phyloP scores from a whole-genome alignment of 30 jellyfish, hydroid and myxozoan genomes.

The Aurelia sp. region DNA sequence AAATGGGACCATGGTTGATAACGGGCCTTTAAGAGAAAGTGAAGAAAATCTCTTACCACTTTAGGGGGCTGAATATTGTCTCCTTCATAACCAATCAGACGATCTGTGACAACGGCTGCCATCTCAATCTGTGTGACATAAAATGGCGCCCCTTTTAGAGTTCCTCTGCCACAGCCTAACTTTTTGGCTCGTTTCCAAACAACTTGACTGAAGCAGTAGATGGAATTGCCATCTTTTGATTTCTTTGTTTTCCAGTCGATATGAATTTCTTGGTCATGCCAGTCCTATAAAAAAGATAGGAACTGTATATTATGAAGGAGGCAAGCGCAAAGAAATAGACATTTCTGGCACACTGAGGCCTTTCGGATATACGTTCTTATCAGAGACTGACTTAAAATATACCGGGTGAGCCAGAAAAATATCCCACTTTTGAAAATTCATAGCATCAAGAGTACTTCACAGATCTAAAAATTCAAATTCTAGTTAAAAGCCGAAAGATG shows the following conservation, averaged over 20 bases:
- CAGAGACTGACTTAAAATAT: no score
- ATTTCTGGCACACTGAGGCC: no score
- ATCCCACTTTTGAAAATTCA: no score
- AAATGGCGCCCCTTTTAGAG: conserved; percentile 71
- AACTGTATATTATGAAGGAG: no score
- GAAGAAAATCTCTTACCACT: conserved; percentile 13
- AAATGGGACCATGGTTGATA: no score
- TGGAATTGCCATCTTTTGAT: conserved; percentile 57
- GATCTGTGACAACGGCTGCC: conserved; percentile 71
- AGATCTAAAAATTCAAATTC: no score
- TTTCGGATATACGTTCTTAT: no score
- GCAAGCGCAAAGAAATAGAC: no score
- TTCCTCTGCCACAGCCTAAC: conserved; percentile 85
- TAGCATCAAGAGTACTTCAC: no score
- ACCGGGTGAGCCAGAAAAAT: no score
- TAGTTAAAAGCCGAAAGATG: no score
- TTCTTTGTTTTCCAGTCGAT: conserved; percentile 81
- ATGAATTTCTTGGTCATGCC: conserved; percentile 94
- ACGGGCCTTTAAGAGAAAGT: no score
- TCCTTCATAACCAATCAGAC: conserved; percentile 45
- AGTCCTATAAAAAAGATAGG: conserved; percentile 42
- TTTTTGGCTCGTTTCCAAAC: conserved; percentile 90
- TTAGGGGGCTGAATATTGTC: conserved; percentile 70
- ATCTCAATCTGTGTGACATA: conserved; percentile 87
- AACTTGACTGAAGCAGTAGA: conserved; percentile 87